Base-by-base conservation (phyloP, 2,888 invertebrate genomes). In the Tipula confusa region DNA sequence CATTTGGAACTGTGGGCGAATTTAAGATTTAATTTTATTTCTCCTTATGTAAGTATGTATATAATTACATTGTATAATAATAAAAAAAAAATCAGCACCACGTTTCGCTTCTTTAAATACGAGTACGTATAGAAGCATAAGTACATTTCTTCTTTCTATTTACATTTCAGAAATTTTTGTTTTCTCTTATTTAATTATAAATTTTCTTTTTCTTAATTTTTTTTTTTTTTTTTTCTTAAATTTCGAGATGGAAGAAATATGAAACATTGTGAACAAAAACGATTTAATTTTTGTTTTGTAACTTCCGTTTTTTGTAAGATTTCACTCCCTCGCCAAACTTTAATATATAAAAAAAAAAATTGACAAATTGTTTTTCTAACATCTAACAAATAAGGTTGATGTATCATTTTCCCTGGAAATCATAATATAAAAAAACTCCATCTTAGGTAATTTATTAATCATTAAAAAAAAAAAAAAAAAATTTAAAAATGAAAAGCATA, bases 311-410 rank as follows among this genome's bases (percentile, higher is more conserved):
- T 64, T 64, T 64, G 64, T 64, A 64, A 24, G 64, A 64, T 64
- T 64, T 64, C 64, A 64, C 64, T 64, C 64, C 64, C 64, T 64
- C 64, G 64, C 64, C 64, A 64, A 64, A 64, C 64, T 24, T 64
- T 9, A 64, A 24, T 24, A 64, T 24, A 64, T 24, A 24, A 64
- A 64, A 18, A 43, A 24, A 64, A 7, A 24, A 64, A 64, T 64
- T 64, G 64, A 64, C 64, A 64, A 64, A 64, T 64, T 64, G 64
- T 64, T 64, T 64, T 64, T 64, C 64, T 64, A 64, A 64, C 64
- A 64, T 64, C 64, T 64, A 64, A 64, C 64, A 64, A 64, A 64
- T 64, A 64, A 64, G 64, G 64, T 64, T 64, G 64, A 64, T 64
- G 64, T 64, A 64, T 64, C 64, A 64, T 64, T 64, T 64, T 64